Base-by-base conservation (phyloP, 2,797 vertebrate species). In the Ciconia nigra region DNA sequence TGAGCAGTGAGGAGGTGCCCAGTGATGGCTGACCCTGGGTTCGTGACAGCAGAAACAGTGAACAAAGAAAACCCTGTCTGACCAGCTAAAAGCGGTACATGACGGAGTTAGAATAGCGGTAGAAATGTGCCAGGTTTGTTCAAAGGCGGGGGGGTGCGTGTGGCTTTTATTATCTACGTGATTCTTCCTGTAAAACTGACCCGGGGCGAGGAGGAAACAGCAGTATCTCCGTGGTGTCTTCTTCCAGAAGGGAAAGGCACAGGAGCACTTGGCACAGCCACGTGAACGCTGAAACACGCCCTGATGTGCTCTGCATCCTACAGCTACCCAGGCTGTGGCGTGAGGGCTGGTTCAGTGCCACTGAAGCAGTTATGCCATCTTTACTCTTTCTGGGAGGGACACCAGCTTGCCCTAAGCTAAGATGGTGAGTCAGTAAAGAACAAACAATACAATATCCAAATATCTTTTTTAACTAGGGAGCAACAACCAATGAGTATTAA, bases 301-400 rank as follows among this genome's bases (percentile, higher is more conserved):
- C 16, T 3, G 1, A 13, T 21, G 39, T 2, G 7, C 19, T 15
- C 44, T 16, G 39, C n/a, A 5, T 29, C 72, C 42, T 12, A 5
- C 54, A 26, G 49, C 67, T 20, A 3, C 44, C 18, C 24, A 3
- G n/a, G 51, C 35, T 17, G n/a, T 4, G 24, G 31, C 0, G 0
- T 24, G 2, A 15, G 39, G 72, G 84, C 59, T n/a, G 44, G 35
- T 10, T 37, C 29, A 4, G 33, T 2, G n/a, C 67, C 44, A 3
- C 7, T 22, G 41, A 2, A 37, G 52, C 41, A 31, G 12, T 7
- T 13, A 4, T 13, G 37, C 41, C 19, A 28, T 20, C 81, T 24
- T 31, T 10, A 3, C 24, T 26, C 31, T 21, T 31, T 16, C 42
- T 73, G 71, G 42, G 49, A 67, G 44, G 7, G 39, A n/a, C 7